Evolutionary conservation across 2,888 invertebrate genomes (phyloP), one percentile per base, ranked within the genome.

Genomic region (Drosophila multiciliata): DNA sequence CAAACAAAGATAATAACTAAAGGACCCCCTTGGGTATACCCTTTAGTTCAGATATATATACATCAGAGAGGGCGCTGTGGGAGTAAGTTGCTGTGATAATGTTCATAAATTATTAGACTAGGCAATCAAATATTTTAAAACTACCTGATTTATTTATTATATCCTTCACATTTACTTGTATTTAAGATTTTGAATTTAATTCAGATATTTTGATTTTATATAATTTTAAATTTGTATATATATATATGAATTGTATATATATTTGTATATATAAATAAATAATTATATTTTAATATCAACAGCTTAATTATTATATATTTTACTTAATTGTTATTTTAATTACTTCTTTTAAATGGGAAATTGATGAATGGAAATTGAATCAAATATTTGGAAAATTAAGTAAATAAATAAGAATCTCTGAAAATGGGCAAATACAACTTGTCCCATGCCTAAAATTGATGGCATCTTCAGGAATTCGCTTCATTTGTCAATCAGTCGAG

Each of bases 401-500:
- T 15, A 45, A 45, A 20, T 15, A 15, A 15, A 8, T 15, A 3
- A 7, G 12, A 20, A 7, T 20, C 12, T 7, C 7, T 20, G 20
- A 45, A 20, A 20, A 45, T 45, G 3, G 20, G 1, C 42, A 20
- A 49, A 11, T 11, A 12, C 11, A 11, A 1, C 50, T 32, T 29
- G 29, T n/a, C 32, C 3, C 11, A 12, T 11, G 6, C n/a, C 17
- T 11, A 11, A 26, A 68, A 66, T 70, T 42, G 33, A 57, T 65
- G 83, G 70, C 86, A 80, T 45, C 71, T 75, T 58, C 61, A 57
- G 55, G 70, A 23, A 54, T 64, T 48, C 58, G 48, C 72, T 73
- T 73, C 87, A 84, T 84, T 88, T 84, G 89, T 84, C 89, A 84
- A 80, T 75, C 68, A 45, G 23, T 45, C 45, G 23, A 15, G 23